phyloP scores from a whole-genome alignment of 2,797 vertebrate species.

The Cetoscarus ocellatus region DNA sequence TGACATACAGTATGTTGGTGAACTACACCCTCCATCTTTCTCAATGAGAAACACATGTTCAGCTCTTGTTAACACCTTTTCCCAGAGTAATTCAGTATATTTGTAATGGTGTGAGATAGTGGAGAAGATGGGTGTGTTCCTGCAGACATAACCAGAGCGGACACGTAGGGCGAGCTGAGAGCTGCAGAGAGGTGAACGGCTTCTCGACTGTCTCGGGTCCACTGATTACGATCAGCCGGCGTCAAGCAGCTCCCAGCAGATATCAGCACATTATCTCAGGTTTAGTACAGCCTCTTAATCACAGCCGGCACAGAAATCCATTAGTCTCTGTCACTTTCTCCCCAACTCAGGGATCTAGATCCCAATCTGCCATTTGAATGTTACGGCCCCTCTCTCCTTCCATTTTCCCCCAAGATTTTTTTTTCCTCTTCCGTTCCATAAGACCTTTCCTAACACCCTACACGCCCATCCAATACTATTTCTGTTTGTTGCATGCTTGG shows the following conservation, averaged over 20 bases:
- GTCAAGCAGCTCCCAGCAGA: constrained; percentile 86
- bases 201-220: constrained; percentile 66
- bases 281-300: constrained; percentile 87
- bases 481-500: constrained; percentile 46
- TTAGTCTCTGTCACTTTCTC: constrained; percentile 88
- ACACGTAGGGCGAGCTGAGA: constrained; percentile 47
- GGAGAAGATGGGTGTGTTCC: constrained; percentile 28
- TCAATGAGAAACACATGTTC: constrained; percentile 5
- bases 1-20: background rate
- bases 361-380: constrained; percentile 84
- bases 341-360: constrained; percentile 84
- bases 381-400: constrained; percentile 78
- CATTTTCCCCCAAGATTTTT: constrained; percentile 29
- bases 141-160: constrained; percentile 42
- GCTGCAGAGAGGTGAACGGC: constrained; percentile 66
- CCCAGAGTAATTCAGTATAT: background rate
- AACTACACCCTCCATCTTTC: background rate
- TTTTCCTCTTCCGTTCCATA: constrained; percentile 17
- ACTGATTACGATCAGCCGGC: constrained; percentile 84
- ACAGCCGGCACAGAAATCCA: constrained; percentile 88
- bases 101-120: constrained; percentile 17
- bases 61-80: constrained; percentile 12
- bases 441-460: constrained; percentile 59
- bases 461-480: constrained; percentile 33
- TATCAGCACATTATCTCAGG: constrained; percentile 90